These are phyloP conservation scores for Patella vulgata DNA, from an alignment of 1,140 invertebrate genomes.

Conservation along the genomic window DNA sequence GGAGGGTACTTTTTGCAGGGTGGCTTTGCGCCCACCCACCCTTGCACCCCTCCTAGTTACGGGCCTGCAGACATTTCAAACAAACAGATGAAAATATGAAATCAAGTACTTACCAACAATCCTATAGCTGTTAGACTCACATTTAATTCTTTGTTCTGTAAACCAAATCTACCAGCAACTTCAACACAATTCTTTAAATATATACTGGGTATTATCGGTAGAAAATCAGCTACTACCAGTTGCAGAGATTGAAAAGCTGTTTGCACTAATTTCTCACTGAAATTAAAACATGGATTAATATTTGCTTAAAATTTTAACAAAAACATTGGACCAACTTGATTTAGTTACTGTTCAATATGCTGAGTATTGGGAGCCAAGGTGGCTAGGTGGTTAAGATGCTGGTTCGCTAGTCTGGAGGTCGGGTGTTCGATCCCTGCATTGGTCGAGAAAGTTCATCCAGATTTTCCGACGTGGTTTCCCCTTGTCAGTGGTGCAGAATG, in stretches of 20 bases:
- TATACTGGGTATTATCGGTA: slow-evolving; percentile 86
- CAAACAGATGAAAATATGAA: background rate
- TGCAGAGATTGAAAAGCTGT: slow-evolving; percentile 97
- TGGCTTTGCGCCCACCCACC: background rate
- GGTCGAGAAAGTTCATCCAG: no score
- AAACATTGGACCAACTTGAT: no score
- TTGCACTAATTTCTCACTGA: slow-evolving; percentile 86
- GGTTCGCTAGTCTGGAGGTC: no score
- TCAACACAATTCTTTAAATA: slow-evolving; percentile 91
- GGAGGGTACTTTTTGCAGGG: slow-evolving; percentile 1
- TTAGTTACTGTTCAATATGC: no score
- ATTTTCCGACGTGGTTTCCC: no score
- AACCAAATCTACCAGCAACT: slow-evolving; percentile 94
- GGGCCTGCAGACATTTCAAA: background rate
- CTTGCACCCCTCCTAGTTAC: background rate
- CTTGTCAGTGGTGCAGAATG: no score
- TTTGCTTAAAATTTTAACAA: slow-evolving; percentile 33
- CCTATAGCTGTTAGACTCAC: slow-evolving; percentile 98
- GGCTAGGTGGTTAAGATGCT: no score
- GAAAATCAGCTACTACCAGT: slow-evolving; percentile 95
- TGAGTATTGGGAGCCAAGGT: no score
- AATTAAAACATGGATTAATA: slow-evolving; percentile 32
- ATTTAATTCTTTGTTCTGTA: slow-evolving; percentile 96
- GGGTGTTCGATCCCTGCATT: no score
- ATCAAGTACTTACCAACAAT: slow-evolving; percentile 78